Base-by-base conservation (phyloP, 2,888 invertebrate genomes). In the Stegana nigrithorax region DNA sequence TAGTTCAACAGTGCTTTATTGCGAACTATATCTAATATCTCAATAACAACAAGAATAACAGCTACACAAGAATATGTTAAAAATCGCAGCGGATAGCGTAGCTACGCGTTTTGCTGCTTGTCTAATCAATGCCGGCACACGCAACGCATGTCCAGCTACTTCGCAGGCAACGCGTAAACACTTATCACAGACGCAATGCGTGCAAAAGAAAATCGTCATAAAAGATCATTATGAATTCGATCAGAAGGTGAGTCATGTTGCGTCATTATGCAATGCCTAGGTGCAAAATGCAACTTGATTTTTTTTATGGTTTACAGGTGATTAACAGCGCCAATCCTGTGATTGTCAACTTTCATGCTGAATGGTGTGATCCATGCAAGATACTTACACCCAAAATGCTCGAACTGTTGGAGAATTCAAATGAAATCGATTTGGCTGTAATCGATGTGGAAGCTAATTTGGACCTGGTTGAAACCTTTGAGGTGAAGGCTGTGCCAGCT, bases 351-450 rank as follows among this genome's bases (percentile, higher is more conserved):
- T 95, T 95, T 81, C 95, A 95, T 80, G 95, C 95, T 0, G 94
- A 95, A 72, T 95, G 95, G 95, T 95, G 95, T 80, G 94, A 94
- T 84, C 94, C 95, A 0, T 95, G 95, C 84, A 93, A 93, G 85
- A 92, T 94, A 75, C 87, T 95, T 12, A 94, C 94, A 0, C 94
- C 94, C 1, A 93, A 93, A 85, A 89, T 95, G 83, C 90, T 90
- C 73, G 92, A 93, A 81, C 84, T 95, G 57, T 89, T 94, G 27
- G 91, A 91, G 71, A 91, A 91, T 1, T 89, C 91, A 57, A 88
- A 88, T 7, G 89, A 91, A 73, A 88, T 95, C 58, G 91, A 94
- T 85, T 86, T 95, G 69, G 94, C 94, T 1, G 90, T 93, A 21
- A 91, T 95, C 0, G 92, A 94, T 84, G 93, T 95, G 0, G 95